These are phyloP conservation scores for Darwinula stevensoni DNA, from an alignment of 2,888 invertebrate species.

Conservation along the genomic window DNA sequence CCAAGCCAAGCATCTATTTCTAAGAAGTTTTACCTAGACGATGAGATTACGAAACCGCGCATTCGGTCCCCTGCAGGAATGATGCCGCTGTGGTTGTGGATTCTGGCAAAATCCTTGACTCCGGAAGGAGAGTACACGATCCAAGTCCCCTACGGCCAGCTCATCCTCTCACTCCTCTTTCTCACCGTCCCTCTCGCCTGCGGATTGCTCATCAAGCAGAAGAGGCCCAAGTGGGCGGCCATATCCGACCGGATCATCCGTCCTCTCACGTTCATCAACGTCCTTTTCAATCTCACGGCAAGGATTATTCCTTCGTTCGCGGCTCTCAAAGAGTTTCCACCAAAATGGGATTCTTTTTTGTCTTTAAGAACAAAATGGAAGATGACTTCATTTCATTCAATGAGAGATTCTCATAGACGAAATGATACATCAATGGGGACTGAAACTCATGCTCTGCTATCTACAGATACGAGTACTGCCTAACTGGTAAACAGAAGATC, in stretches of 20 bases:
- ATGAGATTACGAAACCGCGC: neutral
- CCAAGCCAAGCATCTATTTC: too few species aligned
- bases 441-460: too few species aligned
- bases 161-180: slow-evolving; percentile 16
- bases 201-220: slow-evolving; percentile 16
- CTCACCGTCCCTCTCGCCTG: slow-evolving; percentile 18
- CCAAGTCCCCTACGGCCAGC: slow-evolving; percentile 16
- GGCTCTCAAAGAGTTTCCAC: too few species aligned
- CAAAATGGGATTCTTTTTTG: too few species aligned
- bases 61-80: slow-evolving; percentile 15
- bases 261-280: slow-evolving; percentile 17
- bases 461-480: too few species aligned
- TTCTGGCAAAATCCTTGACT: slow-evolving; percentile 16
- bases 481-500: too few species aligned
- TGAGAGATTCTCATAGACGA: too few species aligned
- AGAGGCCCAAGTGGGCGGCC: slow-evolving; percentile 14
- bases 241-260: slow-evolving; percentile 13
- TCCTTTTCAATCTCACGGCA: slow-evolving; percentile 17
- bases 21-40: neutral
- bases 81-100: slow-evolving; percentile 22
- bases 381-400: too few species aligned
- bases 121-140: slow-evolving; percentile 12
- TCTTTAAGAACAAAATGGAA: too few species aligned
- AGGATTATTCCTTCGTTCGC: slow-evolving; percentile 16
- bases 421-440: too few species aligned